Percentiles rank a stretch among this genome's conserved stretches.
These are phyloP conservation scores for Scaptomyza cyrtandrae DNA, from an alignment of 2,888 invertebrate species.

Conservation along the genomic window DNA sequence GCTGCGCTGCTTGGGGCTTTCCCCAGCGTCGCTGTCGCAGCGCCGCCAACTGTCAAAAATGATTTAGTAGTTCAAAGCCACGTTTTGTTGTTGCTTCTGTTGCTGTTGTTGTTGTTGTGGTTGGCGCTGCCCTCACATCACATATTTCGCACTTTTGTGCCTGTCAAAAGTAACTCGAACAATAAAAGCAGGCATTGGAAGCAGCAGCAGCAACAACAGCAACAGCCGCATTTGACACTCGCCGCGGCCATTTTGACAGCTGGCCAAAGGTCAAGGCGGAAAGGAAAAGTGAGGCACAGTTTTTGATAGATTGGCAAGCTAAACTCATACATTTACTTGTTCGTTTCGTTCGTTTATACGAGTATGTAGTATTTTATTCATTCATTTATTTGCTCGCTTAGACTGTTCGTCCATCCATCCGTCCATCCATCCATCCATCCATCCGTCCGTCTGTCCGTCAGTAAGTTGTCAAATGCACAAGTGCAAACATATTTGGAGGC, in stretches of 20 bases:
- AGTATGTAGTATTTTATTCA: conserved; percentile 21
- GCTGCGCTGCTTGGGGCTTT: conserved; percentile 75
- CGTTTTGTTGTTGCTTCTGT: conserved; percentile 65
- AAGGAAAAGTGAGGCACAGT: conserved; percentile 70
- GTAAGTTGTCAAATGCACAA: conserved; percentile 72
- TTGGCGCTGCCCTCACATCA: conserved; percentile 36
- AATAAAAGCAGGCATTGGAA: conserved; percentile 20
- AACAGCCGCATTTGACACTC: conserved; percentile 58
- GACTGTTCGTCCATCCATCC: not conserved
- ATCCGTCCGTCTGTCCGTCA: conserved; percentile 29
- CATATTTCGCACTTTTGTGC: conserved; percentile 64
- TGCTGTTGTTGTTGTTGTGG: conserved; percentile 15
- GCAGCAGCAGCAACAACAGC: conserved; percentile 17
- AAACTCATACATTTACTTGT: conserved; percentile 1
- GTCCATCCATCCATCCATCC: not conserved
- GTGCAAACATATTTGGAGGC: conserved; percentile 37
- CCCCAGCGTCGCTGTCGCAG: conserved; percentile 68
- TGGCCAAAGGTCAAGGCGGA: conserved; percentile 75
- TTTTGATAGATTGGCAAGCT: conserved; percentile 77
- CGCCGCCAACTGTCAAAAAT: conserved; percentile 80
- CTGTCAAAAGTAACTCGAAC: conserved; percentile 66
- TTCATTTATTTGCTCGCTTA: conserved; percentile 27
- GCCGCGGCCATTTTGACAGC: conserved; percentile 75
- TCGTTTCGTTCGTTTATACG: not conserved
- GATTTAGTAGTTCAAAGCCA: conserved; percentile 81